Evolutionary conservation across 2,888 invertebrate genomes (phyloP), one percentile per base, ranked within the genome.

Genomic region (Tillus elongatus): DNA sequence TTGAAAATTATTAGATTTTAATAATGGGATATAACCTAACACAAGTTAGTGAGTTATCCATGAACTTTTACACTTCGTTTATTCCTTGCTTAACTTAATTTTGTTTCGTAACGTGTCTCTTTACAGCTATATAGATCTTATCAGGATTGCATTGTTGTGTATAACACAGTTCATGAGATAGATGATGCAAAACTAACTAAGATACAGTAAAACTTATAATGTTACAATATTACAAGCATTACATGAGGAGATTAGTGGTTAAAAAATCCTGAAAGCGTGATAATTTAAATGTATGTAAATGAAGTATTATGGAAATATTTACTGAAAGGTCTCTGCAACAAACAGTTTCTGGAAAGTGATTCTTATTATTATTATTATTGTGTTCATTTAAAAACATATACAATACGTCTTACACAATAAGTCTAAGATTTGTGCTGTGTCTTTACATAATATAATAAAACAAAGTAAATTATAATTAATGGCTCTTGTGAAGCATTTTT

Each of bases 41-140:
- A 19, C 24, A 19, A 19, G 24, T 19, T 19, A 19, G 24, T 19
- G 24, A 19, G 24, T n/a, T 19, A 19, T 19, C 24, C 24, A 19
- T 19, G 24, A 19, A 19, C 24, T 19, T 19, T 19, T 19, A 19
- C 24, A 19, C 24, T 19, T 19, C 24, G 24, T 19, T 19, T 19
- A 19, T 19, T 19, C 24, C 24, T 19, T 19, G n/a, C 6, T n/a
- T n/a, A 19, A 19, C 24, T 19, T 19, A 8, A n/a, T 8, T 19
- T 19, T n/a, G 24, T 6, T 19, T 19, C 6, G 6, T 6, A 6
- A 19, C 6, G 6, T n/a, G n/a, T n/a, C 24, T 19, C n/a, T 19
- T 8, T 19, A 19, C n/a, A n/a, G 24, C 24, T 8, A 19, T 19
- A 19, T 19, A 19, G 24, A 19, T 19, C 24, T 19, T 19, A 19